Base-by-base conservation (phyloP, 2,888 invertebrate species). In the Tuta absoluta region DNA sequence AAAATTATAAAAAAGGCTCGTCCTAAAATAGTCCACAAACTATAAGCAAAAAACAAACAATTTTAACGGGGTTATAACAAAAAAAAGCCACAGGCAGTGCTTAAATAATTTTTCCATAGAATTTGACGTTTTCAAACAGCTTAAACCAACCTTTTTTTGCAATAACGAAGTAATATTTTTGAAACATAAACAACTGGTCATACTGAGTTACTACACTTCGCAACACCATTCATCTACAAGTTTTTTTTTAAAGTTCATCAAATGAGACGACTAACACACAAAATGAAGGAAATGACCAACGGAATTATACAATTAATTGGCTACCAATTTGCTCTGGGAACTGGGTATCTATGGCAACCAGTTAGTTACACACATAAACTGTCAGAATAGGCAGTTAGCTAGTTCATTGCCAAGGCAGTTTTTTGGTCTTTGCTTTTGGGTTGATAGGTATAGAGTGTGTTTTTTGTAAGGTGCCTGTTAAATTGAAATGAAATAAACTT, bases 231-330 rank as follows among this genome's bases (percentile, higher is more conserved):
- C 41, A 14, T 45, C 45, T 45, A n/a, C n/a, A n/a, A 17, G 0
- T 45, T 45, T 12, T 38, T 41, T 45, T 45, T 45, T n/a, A n/a
- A 45, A 4, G 1, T 45, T 17, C 45, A n/a, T 45, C 45, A 17
- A 45, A 45, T 45, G n/a, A 45, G 45, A 17, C 45, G 45, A 45
- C 45, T 45, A 45, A 45, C 45, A 45, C 45, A 45, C 45, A 45
- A 45, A 45, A 45, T 8, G 17, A 17, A 17, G 45, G 45, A 45
- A 45, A 45, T 45, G 45, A 45, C 45, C 17, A n/a, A n/a, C 4
- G 17, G 1, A n/a, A 17, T 17, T 45, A 45, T 11, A 1, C 45
- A 45, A 45, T 45, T 45, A 45, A 45, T 17, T 17, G 41, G 45
- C 17, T 3, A n/a, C 45, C 45, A 45, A 45, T 45, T 45, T 45